Base-by-base conservation (phyloP, 2,888 invertebrate genomes). In the Parnassius apollo region DNA sequence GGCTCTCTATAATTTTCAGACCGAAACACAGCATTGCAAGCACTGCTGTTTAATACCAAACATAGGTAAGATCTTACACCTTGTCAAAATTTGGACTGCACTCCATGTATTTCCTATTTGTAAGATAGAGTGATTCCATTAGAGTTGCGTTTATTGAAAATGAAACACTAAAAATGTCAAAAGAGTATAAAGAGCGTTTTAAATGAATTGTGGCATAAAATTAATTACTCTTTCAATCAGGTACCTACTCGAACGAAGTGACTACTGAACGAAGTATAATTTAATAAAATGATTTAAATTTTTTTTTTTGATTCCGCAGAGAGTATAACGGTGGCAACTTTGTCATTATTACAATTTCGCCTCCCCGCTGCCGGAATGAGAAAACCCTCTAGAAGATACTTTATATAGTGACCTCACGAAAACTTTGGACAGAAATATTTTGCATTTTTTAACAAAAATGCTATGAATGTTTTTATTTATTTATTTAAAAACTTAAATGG, bases 251-350 rank as follows among this genome's bases (percentile, higher is more conserved):
- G 50, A 62, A 35, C 61, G 48, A 62, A 64, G 65, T 65, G 66
- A 65, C 68, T 69, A 62, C 22, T 12, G 13, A 18, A 62, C 57
- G 61, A 50, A 48, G 59, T 49, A 55, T 65, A 68, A 67, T 68
- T 71, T 63, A 65, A 64, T 62, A 59, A 64, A 66, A 69, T 67
- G 68, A 69, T 69, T 71, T 67, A 65, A 67, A 68, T n/a, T n/a
- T n/a, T 18, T 18, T 18, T 67, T 66, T 68, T 63, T 48, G 52
- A 18, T 57, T 46, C 25, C 46, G 51, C 7, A 13, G 9, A 49
- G 56, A 18, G 48, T 13, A 35, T 4, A 22, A 18, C 62, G 65
- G 61, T 61, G 59, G 65, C 59, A 65, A 66, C 62, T 68, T 64
- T 62, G 66, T 65, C 61, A 50, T 64, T 58, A 64, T 57, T 57